Evolutionary conservation across 2,888 invertebrate species (phyloP).

Genomic region (Philonicus albiceps): DNA sequence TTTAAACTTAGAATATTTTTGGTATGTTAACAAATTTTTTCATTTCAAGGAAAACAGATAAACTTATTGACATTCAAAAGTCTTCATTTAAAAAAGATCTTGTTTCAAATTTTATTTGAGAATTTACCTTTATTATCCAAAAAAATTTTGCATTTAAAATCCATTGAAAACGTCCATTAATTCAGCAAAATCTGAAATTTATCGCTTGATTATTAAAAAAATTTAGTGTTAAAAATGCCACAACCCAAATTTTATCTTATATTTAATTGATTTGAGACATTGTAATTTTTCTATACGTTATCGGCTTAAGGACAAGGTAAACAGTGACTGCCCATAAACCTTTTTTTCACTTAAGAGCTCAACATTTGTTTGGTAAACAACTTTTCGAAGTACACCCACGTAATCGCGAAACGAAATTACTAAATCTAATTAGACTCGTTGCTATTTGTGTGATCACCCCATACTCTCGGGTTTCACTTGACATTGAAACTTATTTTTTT

Average conservation of each 20-base stretch:
- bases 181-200: background rate
- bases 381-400: background rate
- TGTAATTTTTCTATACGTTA: background rate
- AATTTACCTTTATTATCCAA: too few species aligned
- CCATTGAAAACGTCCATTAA: too few species aligned
- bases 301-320: background rate
- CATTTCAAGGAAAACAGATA: too few species aligned
- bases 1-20: too few species aligned
- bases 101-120: too few species aligned
- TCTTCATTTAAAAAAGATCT: too few species aligned
- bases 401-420: background rate
- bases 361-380: background rate
- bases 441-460: background rate
- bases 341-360: background rate
- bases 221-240: background rate
- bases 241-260: background rate
- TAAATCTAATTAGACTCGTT: constrained; percentile 3
- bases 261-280: background rate
- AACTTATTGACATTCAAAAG: too few species aligned
- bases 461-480: constrained; percentile 1
- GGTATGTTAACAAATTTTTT: too few species aligned
- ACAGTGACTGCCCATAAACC: background rate
- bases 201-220: background rate
- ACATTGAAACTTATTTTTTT: constrained; percentile 5
- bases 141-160: too few species aligned